Conservation (phyloP, 2,888 invertebrate species). For the Heteromyza rotundicornis region DNA sequence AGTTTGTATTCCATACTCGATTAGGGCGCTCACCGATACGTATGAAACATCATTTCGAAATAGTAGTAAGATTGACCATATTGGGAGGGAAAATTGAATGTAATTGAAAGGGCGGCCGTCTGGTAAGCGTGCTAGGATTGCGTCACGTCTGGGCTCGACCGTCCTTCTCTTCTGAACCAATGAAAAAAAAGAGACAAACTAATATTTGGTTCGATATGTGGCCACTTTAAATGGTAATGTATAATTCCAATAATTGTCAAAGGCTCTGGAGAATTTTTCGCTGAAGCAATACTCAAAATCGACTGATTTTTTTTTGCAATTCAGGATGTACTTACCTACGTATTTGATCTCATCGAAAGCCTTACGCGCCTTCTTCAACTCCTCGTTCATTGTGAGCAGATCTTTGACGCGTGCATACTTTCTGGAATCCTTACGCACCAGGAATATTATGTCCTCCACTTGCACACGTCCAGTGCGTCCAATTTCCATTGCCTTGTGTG, state of each 20-base stretch:
- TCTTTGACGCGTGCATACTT: conserved; percentile 98
- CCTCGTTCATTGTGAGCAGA: conserved; percentile 97
- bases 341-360: conserved; percentile 99
- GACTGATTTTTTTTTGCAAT: too few relatives aligned
- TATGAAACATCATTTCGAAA: too few relatives aligned
- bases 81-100: too few relatives aligned
- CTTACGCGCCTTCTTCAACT: conserved; percentile 96
- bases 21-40: too few relatives aligned
- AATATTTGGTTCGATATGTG: neutral
- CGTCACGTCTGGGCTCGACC: too few relatives aligned
- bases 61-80: too few relatives aligned
- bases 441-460: conserved; percentile 96
- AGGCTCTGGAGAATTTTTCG: too few relatives aligned
- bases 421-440: conserved; percentile 93
- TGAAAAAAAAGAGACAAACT: conserved; percentile 24
- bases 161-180: too few relatives aligned
- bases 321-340: conserved; percentile 82
- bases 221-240: neutral
- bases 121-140: too few relatives aligned
- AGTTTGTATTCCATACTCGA: too few relatives aligned
- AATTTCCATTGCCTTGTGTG: conserved; percentile 94
- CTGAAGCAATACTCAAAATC: neutral
- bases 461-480: conserved; percentile 95
- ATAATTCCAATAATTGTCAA: too few relatives aligned
- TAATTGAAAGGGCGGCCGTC: too few relatives aligned